Conservation (phyloP, 30 jellyfish, hydroid and myxozoan genomes). For the Clytia hemisphaerica region DNA sequence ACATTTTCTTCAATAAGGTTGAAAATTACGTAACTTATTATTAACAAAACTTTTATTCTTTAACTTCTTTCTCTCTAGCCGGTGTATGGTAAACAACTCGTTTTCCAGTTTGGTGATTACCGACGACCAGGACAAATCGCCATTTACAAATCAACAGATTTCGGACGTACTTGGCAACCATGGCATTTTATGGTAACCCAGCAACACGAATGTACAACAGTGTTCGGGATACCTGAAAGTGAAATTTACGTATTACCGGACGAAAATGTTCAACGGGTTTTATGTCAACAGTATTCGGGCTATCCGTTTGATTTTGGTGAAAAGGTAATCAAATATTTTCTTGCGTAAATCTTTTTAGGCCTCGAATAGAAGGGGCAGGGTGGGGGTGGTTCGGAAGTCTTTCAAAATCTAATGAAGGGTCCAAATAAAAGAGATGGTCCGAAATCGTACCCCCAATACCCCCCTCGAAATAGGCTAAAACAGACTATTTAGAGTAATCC, state of each 20-base stretch:
- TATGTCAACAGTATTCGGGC: slow-evolving; percentile 60
- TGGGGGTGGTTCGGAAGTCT: too few relatives aligned
- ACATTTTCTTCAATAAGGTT: too few relatives aligned
- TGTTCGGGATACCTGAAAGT: slow-evolving; percentile 61
- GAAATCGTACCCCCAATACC: too few relatives aligned
- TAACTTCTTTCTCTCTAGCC: slow-evolving; percentile 3
- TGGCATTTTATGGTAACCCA: slow-evolving; percentile 53
- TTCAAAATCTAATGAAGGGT: too few relatives aligned
- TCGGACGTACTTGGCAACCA: slow-evolving; percentile 31
- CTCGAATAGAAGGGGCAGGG: too few relatives aligned
- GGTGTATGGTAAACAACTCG: slow-evolving; percentile 25
- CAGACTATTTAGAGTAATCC: too few relatives aligned
- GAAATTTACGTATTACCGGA: slow-evolving; percentile 66
- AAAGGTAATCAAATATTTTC: too few relatives aligned
- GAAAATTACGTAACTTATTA: too few relatives aligned
- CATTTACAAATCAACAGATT: slow-evolving; percentile 39
- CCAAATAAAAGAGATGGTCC: too few relatives aligned
- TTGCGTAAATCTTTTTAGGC: neutral
- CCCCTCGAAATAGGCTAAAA: too few relatives aligned
- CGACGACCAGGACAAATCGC: slow-evolving; percentile 63
- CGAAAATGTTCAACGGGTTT: slow-evolving; percentile 52
- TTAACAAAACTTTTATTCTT: neutral
- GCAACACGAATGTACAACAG: slow-evolving; percentile 41
- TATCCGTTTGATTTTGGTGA: slow-evolving; percentile 77
- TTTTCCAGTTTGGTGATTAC: slow-evolving; percentile 47